Conservation (phyloP, 1,140 invertebrate genomes). For the Drosophila mojavensis region DNA sequence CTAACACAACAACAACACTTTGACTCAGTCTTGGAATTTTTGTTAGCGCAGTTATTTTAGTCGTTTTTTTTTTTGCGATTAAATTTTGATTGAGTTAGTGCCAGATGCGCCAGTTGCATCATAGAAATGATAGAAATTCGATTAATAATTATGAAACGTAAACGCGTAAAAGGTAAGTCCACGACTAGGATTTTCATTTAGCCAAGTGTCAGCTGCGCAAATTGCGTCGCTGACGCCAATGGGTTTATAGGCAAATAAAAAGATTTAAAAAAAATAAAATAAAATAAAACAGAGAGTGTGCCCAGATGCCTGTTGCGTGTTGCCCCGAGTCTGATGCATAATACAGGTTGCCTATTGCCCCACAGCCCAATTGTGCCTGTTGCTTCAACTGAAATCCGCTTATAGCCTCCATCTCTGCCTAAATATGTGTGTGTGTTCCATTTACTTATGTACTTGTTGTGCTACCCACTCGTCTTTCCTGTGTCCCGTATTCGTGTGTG, state of each 20-base stretch:
- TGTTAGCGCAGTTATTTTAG: constrained; percentile 49
- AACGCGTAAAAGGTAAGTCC: constrained; percentile 65
- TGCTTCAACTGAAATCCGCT: constrained; percentile 59
- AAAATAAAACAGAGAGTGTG: constrained; percentile 7
- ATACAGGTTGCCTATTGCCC: constrained; percentile 15
- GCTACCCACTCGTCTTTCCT: constrained; percentile 40
- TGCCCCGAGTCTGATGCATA: constrained; percentile 11
- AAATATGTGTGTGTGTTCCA: constrained; percentile 7
- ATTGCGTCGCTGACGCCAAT: constrained; percentile 41
- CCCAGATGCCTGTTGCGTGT: constrained; percentile 20
- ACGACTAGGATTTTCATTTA: constrained; percentile 59
- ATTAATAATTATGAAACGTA: constrained; percentile 58
- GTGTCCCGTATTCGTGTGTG: constrained; percentile 5
- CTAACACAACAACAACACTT: constrained; percentile 64
- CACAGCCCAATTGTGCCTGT: constrained; percentile 39
- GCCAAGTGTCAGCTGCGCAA: constrained; percentile 49
- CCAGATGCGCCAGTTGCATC: constrained; percentile 59
- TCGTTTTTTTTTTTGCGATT: constrained; percentile 32
- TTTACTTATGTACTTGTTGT: constrained; percentile 43
- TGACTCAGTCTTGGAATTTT: constrained; percentile 71
- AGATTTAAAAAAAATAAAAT: neutral
- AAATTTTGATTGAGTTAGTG: constrained; percentile 39
- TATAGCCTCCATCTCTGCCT: constrained; percentile 30
- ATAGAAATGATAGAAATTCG: constrained; percentile 69
- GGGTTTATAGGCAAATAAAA: constrained; percentile 22